These are phyloP conservation scores for Tetraneura akinire DNA, from an alignment of 1,140 invertebrate species.

Conservation along the genomic window DNA sequence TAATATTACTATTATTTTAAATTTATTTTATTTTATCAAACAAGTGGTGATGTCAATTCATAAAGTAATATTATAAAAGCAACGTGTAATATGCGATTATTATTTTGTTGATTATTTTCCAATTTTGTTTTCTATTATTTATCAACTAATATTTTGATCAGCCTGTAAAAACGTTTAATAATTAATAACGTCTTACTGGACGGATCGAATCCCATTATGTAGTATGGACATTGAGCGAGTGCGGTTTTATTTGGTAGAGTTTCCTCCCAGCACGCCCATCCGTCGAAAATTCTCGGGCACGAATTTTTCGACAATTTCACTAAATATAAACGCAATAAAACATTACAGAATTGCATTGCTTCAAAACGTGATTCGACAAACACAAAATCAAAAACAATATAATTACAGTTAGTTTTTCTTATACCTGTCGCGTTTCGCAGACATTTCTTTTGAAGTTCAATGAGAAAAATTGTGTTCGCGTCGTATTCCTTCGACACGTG, in stretches of 20 bases:
- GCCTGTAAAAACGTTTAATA: too few species aligned
- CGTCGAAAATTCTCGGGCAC: conserved; percentile 77
- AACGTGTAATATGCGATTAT: too few species aligned
- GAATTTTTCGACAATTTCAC: not conserved
- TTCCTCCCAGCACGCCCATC: conserved; percentile 84
- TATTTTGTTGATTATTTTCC: too few species aligned
- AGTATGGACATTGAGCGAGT: conserved; percentile 72
- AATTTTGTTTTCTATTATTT: too few species aligned
- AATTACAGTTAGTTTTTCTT: too few species aligned
- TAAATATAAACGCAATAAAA: not conserved
- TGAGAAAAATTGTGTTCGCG: conserved; percentile 7
- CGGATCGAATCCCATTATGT: conserved; percentile 75
- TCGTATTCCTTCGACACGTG: not conserved
- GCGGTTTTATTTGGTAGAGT: conserved; percentile 74
- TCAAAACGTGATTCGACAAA: not conserved
- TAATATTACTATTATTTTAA: too few species aligned
- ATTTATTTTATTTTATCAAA: too few species aligned
- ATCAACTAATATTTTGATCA: too few species aligned
- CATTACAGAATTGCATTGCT: not conserved
- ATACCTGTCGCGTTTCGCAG: not conserved
- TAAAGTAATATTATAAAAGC: too few species aligned
- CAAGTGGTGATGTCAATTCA: too few species aligned
- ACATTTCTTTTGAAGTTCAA: conserved; percentile 22
- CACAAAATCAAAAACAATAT: too few species aligned
- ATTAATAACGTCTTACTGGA: conserved; percentile 60